A percentile compares a stretch with the other conserved stretches of the same genome.
Conservation (phyloP, 2,113 vertebrate genomes). For the Ibidorhyncha struthersii region DNA sequence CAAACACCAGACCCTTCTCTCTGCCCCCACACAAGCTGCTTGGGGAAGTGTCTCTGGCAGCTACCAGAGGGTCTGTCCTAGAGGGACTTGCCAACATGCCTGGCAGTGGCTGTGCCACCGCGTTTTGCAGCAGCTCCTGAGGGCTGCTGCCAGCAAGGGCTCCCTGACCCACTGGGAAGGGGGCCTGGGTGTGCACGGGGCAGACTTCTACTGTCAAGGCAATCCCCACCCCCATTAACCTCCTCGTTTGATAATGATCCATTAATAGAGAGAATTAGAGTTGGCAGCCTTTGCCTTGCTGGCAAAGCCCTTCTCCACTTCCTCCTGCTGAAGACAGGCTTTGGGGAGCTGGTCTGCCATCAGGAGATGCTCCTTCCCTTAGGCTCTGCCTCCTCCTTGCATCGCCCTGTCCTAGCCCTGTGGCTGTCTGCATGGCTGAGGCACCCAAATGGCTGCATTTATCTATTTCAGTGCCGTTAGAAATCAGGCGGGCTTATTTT, state of each 20-base stretch:
- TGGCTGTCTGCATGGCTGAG: neutral
- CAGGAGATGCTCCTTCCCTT: neutral
- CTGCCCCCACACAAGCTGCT: neutral
- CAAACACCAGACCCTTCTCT: neutral
- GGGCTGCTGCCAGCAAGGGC: neutral
- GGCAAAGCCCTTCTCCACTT: neutral
- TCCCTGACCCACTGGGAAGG: neutral
- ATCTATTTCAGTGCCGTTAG: neutral
- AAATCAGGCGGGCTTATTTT: neutral
- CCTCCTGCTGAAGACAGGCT: neutral
- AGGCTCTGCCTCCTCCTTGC: constrained; percentile 1
- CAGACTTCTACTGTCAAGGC: neutral
- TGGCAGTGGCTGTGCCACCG: neutral
- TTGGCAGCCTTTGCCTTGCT: constrained; percentile 35
- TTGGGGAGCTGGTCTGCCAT: neutral
- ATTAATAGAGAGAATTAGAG: constrained; percentile 42
- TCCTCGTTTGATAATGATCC: constrained; percentile 23
- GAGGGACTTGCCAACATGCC: neutral
- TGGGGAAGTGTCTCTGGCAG: neutral
- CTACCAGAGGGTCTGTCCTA: neutral
- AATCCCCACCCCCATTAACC: neutral
- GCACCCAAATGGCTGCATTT: neutral
- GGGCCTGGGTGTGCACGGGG: neutral
- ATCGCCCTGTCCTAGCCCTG: neutral
- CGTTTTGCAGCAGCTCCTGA: neutral